A percentile compares a stretch with the other conserved stretches of the same genome.
phyloP scores from a whole-genome alignment of 2,888 invertebrate genomes.

The Teleogryllus oceanicus region DNA sequence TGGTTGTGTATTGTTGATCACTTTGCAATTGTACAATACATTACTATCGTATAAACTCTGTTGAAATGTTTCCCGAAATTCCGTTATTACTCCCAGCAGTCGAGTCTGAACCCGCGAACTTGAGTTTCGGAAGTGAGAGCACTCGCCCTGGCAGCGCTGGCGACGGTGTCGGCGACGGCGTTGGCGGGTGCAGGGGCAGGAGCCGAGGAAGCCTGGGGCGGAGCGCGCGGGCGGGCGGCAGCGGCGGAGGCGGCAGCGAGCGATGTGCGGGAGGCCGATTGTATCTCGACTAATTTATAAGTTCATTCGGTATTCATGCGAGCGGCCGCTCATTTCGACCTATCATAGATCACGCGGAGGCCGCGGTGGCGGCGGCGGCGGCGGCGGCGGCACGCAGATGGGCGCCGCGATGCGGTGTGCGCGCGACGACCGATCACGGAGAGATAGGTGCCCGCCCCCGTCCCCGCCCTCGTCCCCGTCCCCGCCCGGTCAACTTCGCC shows the following conservation, averaged over 20 bases:
- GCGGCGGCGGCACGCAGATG: neutral
- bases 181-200: neutral
- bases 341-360: neutral
- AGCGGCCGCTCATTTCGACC: slow-evolving; percentile 1
- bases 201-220: neutral
- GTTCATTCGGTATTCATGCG: slow-evolving; percentile 7
- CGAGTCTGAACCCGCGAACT: too few relatives aligned
- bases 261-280: neutral
- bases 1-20: too few relatives aligned
- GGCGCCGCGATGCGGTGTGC: neutral
- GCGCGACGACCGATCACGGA: neutral
- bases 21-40: too few relatives aligned
- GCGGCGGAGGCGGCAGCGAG: neutral
- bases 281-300: neutral
- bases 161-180: neutral
- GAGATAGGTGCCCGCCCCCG: neutral
- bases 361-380: neutral
- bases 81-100: too few relatives aligned
- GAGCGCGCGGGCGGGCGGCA: neutral
- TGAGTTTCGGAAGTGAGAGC: too few relatives aligned
- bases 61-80: too few relatives aligned
- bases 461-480: neutral
- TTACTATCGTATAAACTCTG: too few relatives aligned
- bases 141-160: neutral
- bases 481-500: neutral